Evolutionary conservation across 2,888 invertebrate species (phyloP).

Genomic region (Nebria brevicollis): DNA sequence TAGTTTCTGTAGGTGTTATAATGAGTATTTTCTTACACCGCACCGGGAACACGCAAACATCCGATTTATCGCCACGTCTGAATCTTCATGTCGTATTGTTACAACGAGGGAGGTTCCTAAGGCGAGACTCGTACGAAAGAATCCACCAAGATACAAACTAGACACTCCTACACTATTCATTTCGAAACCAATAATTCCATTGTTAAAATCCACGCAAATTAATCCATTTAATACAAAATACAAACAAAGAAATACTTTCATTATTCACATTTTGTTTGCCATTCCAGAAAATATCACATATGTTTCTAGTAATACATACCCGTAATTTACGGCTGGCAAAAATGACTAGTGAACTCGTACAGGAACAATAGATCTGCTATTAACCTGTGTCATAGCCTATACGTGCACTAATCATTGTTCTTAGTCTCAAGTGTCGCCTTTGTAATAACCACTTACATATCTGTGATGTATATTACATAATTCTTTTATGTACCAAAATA

Average conservation of each 20-base stretch:
- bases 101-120: neutral
- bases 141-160: neutral
- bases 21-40: neutral
- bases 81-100: neutral
- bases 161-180: neutral
- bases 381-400: neutral
- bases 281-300: neutral
- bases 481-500: constrained; percentile 1
- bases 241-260: neutral
- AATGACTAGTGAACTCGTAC: neutral
- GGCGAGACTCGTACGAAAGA: neutral
- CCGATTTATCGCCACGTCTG: neutral
- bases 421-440: neutral
- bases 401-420: neutral
- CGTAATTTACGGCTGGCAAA: neutral
- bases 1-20: neutral
- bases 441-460: neutral
- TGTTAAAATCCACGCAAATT: neutral
- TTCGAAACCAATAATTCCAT: neutral
- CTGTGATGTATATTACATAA: neutral
- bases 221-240: neutral
- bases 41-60: neutral
- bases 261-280: neutral
- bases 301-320: neutral
- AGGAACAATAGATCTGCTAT: neutral